A percentile compares a stretch with the other conserved stretches of the same genome.
Conservation (phyloP, 2,113 vertebrate genomes). For the Oreochromis niloticus region DNA sequence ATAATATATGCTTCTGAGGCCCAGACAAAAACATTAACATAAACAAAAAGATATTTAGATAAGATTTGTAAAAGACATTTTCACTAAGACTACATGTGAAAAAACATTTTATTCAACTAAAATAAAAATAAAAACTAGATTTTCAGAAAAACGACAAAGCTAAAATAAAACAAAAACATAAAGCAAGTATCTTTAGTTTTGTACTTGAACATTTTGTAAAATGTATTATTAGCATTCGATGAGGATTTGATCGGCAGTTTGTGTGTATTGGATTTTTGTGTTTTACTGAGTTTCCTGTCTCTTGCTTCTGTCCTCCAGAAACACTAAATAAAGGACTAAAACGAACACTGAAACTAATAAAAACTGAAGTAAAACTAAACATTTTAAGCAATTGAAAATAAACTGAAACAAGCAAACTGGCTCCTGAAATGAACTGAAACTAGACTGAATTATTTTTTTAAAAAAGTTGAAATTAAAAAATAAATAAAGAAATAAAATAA, state of each 20-base stretch:
- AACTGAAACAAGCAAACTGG: background rate
- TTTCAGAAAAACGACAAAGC: background rate
- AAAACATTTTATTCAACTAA: background rate
- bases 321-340: background rate
- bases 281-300: background rate
- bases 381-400: background rate
- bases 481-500: background rate
- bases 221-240: background rate
- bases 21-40: background rate
- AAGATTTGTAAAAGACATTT: background rate
- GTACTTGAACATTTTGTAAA: background rate
- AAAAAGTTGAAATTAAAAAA: background rate
- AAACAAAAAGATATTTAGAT: background rate
- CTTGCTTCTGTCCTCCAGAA: background rate
- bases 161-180: background rate
- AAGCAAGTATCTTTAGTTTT: background rate
- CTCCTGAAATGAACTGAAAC: background rate
- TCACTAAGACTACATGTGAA: background rate
- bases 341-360: background rate
- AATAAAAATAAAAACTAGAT: background rate
- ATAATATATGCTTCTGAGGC: background rate
- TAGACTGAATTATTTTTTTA: fast-evolving
- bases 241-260: background rate
- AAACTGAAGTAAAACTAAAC: background rate
- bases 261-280: background rate